phyloP scores from a whole-genome alignment of 2,888 invertebrate species.

The Aelia acuminata region DNA sequence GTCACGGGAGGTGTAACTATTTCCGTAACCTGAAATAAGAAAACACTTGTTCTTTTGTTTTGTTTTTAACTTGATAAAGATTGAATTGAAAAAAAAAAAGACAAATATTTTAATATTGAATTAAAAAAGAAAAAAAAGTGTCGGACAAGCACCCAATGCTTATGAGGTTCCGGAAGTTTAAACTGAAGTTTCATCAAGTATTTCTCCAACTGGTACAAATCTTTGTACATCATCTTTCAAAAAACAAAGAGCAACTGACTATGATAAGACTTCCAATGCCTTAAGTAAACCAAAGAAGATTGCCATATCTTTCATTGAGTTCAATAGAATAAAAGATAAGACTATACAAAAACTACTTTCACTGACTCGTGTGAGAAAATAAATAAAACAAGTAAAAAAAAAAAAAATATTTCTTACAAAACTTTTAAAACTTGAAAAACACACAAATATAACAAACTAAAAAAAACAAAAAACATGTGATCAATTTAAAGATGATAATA shows the following conservation, averaged over 20 bases:
- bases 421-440: background rate
- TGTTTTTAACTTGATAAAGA: background rate
- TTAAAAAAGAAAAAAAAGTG: background rate
- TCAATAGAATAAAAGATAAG: slow-evolving; percentile 22
- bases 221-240: slow-evolving; percentile 52
- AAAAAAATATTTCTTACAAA: background rate
- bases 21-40: slow-evolving; percentile 64
- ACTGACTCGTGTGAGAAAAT: background rate
- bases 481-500: background rate
- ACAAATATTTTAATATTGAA: too few relatives aligned
- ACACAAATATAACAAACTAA: background rate
- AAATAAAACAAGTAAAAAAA: background rate
- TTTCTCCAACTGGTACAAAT: slow-evolving; percentile 49
- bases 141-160: background rate
- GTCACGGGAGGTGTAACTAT: slow-evolving; percentile 68
- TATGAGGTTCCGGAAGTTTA: background rate
- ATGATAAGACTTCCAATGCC: background rate
- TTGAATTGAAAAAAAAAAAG: slow-evolving; percentile 7
- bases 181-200: slow-evolving; percentile 54
- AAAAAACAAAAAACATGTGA: background rate
- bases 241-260: background rate
- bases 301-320: background rate
- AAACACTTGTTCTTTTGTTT: background rate
- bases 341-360: background rate
- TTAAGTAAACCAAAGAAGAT: background rate